Base-by-base conservation (phyloP, 2,797 vertebrate species). In the Cercopithecus hamlyni region DNA sequence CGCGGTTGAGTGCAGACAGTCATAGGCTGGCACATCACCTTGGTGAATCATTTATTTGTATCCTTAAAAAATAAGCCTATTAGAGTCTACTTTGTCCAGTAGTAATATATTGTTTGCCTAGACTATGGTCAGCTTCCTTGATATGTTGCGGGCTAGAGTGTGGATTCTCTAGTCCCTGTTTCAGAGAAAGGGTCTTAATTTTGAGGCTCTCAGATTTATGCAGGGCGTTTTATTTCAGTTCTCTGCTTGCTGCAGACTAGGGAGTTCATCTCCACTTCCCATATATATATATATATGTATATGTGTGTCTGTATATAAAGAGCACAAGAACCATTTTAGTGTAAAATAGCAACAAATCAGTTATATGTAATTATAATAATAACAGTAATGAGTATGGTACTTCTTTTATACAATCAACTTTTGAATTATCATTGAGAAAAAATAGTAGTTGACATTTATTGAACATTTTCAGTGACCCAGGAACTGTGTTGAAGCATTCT, bases 351-450 rank as follows among this genome's bases (percentile, higher is more conserved):
- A 93, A 75, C 26, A 64, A 82, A 92, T 55, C 7, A 22, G 20
- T 55, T 55, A 33, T 50, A 50, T 50, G 1, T 50, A 50, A 50
- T 50, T 50, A 50, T 50, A 50, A 50, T 50, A 50, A 17, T 50
- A 50, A 64, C 13, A 58, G 24, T 86, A 67, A 82, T 33, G 30
- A 33, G 20, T 30, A 14, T 77, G 26, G 9, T 36, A 70, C 27
- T 50, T 95, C 5, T 17, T 77, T 76, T 88, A 50, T 50, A 76
- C 7, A 26, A 55, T 20, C 52, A 55, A 17, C 9, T 76, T 88
- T 93, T 52, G 13, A 90, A 41, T 87, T 79, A 36, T n/a, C 43
- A 79, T 11, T 92, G 73, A 91, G 73, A 27, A 95, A 90, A 94
- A 82, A 76, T 64, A 36, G 36, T 43, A 79, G 77, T 33, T 88